These are phyloP conservation scores for Parapristionchus giblindavisi DNA, from an alignment of 2,888 invertebrate genomes.

Conservation along the genomic window DNA sequence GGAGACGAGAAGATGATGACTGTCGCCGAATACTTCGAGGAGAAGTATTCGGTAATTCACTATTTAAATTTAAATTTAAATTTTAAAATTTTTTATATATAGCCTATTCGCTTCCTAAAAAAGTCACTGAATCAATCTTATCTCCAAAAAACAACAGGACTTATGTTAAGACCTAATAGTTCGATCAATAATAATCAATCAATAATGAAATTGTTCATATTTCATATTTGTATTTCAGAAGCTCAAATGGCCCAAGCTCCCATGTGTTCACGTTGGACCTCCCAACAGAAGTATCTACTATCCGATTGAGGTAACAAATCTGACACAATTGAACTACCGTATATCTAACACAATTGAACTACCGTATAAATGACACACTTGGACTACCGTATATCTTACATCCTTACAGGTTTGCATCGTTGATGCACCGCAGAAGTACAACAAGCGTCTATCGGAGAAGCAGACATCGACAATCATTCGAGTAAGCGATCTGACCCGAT, in stretches of 20 bases:
- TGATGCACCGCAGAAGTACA: slow-evolving; percentile 64
- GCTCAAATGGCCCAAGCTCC: slow-evolving; percentile 60
- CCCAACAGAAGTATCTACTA: slow-evolving; percentile 61
- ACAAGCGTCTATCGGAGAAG: slow-evolving; percentile 63
- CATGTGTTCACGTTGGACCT: slow-evolving; percentile 67
- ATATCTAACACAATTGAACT: background rate
- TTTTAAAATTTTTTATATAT: no score
- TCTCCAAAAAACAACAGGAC: no score
- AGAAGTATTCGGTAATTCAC: slow-evolving; percentile 50
- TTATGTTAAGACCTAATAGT: no score
- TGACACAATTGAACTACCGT: slow-evolving; percentile 19
- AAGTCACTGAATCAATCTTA: no score
- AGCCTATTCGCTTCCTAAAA: no score
- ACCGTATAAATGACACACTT: background rate
- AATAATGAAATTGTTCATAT: background rate
- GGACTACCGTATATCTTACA: background rate
- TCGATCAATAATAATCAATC: background rate
- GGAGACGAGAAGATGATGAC: slow-evolving; percentile 53
- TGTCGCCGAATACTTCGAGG: slow-evolving; percentile 64
- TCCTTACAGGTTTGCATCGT: slow-evolving; percentile 40
- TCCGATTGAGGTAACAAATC: slow-evolving; percentile 60
- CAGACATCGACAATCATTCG: slow-evolving; percentile 61
- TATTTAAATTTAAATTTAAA: no score
- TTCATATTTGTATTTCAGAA: slow-evolving; percentile 19
- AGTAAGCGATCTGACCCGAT: slow-evolving; percentile 39